A percentile compares a stretch with the other conserved stretches of the same genome.
phyloP scores from a whole-genome alignment of 2,797 vertebrate species.

The Alfaro cultratus region DNA sequence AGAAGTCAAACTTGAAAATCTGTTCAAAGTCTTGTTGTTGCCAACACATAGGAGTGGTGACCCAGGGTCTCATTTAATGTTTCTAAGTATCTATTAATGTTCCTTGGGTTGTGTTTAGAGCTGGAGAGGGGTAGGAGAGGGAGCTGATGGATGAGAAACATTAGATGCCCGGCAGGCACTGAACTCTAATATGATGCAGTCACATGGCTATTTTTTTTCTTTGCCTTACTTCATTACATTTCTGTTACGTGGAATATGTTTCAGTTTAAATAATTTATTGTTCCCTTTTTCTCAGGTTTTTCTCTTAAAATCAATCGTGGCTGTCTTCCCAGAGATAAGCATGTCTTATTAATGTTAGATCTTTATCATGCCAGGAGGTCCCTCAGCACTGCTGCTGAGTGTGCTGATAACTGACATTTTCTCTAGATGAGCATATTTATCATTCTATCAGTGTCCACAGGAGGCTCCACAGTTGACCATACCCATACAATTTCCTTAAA shows the following conservation, averaged over 20 bases:
- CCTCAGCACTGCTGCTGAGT: conserved; percentile 75
- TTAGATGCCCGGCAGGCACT: conserved; percentile 86
- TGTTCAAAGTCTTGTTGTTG: conserved; percentile 76
- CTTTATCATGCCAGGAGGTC: conserved; percentile 81
- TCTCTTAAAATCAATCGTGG: conserved; percentile 83
- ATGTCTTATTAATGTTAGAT: conserved; percentile 89
- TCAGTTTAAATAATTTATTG: conserved; percentile 73
- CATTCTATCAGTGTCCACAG: conserved; percentile 86
- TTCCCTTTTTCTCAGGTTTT: conserved; percentile 68
- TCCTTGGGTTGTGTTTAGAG: conserved; percentile 79
- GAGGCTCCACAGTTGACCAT: conserved; percentile 83
- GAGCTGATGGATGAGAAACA: conserved; percentile 89
- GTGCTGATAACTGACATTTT: conserved; percentile 87
- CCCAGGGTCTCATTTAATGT: conserved; percentile 78
- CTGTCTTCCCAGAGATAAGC: conserved; percentile 82
- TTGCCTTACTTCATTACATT: conserved; percentile 84
- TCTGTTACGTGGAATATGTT: conserved; percentile 68
- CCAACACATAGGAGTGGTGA: conserved; percentile 72
- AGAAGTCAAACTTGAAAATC: conserved; percentile 77
- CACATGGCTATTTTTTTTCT: conserved; percentile 70
- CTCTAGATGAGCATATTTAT: conserved; percentile 83
- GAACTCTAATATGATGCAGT: conserved; percentile 82
- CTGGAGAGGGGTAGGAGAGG: conserved; percentile 77
- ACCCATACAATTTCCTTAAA: conserved; percentile 42
- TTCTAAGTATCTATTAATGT: conserved; percentile 78